phyloP scores from a whole-genome alignment of 2,797 vertebrate genomes.

The Stomatorhinus walkeri region DNA sequence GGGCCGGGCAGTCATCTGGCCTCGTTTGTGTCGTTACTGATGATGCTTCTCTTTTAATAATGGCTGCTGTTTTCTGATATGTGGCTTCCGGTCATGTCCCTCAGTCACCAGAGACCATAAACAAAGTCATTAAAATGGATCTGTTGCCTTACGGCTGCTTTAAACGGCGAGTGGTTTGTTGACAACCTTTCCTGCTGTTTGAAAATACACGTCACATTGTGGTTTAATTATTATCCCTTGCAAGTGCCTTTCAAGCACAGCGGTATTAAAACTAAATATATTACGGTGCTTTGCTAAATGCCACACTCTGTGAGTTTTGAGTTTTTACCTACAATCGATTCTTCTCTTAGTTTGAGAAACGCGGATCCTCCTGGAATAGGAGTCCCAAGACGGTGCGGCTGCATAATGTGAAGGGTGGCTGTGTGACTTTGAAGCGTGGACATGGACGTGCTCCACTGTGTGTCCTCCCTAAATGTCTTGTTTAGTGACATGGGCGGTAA shows the following conservation, averaged over 20 bases:
- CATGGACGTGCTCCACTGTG: neutral
- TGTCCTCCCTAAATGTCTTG: neutral
- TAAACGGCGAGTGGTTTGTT: slow-evolving; percentile 12
- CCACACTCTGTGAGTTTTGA: neutral
- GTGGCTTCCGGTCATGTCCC: neutral
- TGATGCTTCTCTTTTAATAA: slow-evolving; percentile 17
- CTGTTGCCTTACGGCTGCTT: neutral
- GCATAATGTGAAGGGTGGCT: neutral
- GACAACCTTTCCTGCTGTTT: slow-evolving; percentile 15
- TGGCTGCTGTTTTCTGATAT: slow-evolving; percentile 21
- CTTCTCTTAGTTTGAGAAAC: neutral
- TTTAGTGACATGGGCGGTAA: neutral
- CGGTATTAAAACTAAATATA: neutral
- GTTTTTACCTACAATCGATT: neutral
- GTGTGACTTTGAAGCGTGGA: neutral
- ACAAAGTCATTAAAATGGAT: slow-evolving; percentile 24
- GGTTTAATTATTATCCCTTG: neutral
- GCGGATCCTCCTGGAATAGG: neutral
- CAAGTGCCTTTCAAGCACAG: neutral
- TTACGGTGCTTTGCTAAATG: neutral
- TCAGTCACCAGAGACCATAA: slow-evolving; percentile 20
- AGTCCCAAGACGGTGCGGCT: neutral
- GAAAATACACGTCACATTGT: neutral
- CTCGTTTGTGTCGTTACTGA: slow-evolving; percentile 21
- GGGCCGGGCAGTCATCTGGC: neutral